Evolutionary conservation across 2,888 invertebrate genomes (phyloP).

Genomic region (Orchesella flavescens): DNA sequence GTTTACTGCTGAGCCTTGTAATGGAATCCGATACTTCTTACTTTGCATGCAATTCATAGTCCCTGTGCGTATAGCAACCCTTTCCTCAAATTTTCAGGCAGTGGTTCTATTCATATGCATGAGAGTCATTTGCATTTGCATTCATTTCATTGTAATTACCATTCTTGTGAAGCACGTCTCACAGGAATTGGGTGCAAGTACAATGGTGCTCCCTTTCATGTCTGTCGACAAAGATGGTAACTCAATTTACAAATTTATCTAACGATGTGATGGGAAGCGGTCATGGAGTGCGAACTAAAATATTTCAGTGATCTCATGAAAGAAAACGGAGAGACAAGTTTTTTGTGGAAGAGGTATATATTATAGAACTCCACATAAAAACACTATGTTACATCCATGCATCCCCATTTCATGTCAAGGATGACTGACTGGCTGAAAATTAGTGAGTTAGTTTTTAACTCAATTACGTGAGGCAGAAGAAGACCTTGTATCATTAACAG

Average conservation of each 20-base stretch:
- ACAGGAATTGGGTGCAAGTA: neutral
- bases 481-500: conserved; percentile 22
- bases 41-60: neutral
- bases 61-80: too few relatives aligned
- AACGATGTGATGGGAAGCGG: conserved; percentile 53
- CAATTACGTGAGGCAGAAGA: conserved; percentile 14
- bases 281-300: conserved; percentile 18
- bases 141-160: neutral
- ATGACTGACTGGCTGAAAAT: conserved; percentile 34
- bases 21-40: neutral
- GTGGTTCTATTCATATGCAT: neutral
- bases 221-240: conserved; percentile 21
- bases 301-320: neutral
- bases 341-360: neutral
- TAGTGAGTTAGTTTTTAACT: conserved; percentile 36
- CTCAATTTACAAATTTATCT: conserved; percentile 53
- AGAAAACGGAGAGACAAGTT: neutral
- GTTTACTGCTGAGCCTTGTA: neutral
- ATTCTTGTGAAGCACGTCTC: neutral
- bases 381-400: neutral
- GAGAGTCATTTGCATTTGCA: neutral
- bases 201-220: neutral
- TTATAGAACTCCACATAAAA: neutral
- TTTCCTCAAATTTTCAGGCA: neutral
- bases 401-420: conserved; percentile 26